Evolutionary conservation across 2,797 vertebrate species (phyloP).

Genomic region (Danio aesculapii): DNA sequence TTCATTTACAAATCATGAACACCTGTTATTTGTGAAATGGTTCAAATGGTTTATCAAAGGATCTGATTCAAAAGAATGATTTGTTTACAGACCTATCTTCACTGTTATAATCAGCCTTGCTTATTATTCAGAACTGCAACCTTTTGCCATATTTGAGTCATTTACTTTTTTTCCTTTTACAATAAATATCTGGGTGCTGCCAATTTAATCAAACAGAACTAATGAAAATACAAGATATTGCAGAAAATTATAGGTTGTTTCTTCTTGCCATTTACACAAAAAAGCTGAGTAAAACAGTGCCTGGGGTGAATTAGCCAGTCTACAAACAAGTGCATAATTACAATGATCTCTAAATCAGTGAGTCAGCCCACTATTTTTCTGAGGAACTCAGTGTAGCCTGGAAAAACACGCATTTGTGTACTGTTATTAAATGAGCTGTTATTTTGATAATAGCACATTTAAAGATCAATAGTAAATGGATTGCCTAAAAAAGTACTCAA

Average conservation of each 20-base stretch:
- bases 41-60: background rate
- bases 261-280: background rate
- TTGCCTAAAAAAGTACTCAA: background rate
- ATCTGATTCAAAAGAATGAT: background rate
- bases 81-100: no score
- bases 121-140: background rate
- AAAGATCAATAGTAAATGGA: constrained; percentile 17
- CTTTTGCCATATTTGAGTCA: background rate
- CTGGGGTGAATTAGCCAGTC: constrained; percentile 26
- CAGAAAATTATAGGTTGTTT: background rate
- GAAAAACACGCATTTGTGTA: background rate
- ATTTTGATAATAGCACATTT: constrained; percentile 12
- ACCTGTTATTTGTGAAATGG: background rate
- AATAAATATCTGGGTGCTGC: background rate
- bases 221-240: background rate
- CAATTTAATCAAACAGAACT: background rate
- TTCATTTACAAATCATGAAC: background rate
- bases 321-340: constrained; percentile 45
- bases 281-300: background rate
- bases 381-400: background rate
- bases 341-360: constrained; percentile 10
- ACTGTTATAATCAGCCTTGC: background rate
- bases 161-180: constrained; percentile 6
- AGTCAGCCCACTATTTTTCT: constrained; percentile 18
- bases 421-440: background rate